These are phyloP conservation scores for Chiropotes sagulatus DNA, from an alignment of 2,797 vertebrate species.

Conservation along the genomic window DNA sequence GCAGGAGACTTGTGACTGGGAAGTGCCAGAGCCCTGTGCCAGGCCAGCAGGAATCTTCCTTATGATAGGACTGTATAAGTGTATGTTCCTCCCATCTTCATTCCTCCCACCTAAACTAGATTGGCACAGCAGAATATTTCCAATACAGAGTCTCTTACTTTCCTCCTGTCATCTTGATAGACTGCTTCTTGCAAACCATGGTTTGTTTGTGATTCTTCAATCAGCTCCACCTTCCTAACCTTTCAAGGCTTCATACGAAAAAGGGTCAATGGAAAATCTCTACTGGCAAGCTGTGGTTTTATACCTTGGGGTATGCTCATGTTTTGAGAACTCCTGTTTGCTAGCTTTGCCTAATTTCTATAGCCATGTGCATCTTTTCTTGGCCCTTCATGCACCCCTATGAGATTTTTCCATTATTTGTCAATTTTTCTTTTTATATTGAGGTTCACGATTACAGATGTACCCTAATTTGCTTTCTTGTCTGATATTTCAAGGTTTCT, in stretches of 20 bases:
- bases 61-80: background rate
- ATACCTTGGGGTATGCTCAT: too few species aligned
- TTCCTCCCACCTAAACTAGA: background rate
- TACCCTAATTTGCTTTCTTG: background rate
- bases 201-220: background rate
- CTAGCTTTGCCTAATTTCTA: background rate
- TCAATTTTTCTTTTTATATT: background rate
- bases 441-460: background rate
- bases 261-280: background rate
- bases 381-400: background rate
- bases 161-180: conserved; percentile 6
- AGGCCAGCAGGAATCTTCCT: background rate
- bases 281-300: background rate
- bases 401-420: background rate
- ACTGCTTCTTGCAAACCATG: background rate
- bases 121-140: background rate
- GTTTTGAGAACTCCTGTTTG: background rate
- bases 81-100: background rate
- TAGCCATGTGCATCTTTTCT: background rate
- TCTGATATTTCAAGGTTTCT: background rate
- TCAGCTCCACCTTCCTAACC: background rate
- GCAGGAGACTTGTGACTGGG: background rate
- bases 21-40: background rate
- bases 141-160: background rate
- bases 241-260: background rate